Evolutionary conservation across 2,797 vertebrate genomes (phyloP), one percentile per base, ranked within the genome.

Genomic region (Falco naumanni): DNA sequence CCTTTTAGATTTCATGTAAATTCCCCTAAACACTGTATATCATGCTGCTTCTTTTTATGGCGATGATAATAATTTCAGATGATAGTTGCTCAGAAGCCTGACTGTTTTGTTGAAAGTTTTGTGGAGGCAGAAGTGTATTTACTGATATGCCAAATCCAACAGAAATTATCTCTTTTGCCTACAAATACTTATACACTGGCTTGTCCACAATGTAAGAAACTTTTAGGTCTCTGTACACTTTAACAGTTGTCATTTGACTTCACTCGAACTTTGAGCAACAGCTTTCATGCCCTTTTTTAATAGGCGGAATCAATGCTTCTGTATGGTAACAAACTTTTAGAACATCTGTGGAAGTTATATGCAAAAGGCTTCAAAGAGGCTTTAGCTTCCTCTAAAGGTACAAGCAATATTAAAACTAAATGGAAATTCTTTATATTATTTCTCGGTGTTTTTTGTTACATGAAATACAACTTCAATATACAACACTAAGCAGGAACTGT

Each of bases 301-400:
- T 37, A 84, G 11, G 53, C 41, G 13, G 10, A 7, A 85, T 28
- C 29, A 89, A 16, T 71, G 61, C 69, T 96, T 64, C 66, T 45
- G 13, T 92, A 57, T 31, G 81, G 95, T 75, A 91, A 53, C 11
- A 90, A 21, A 13, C 41, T 65, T 82, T 54, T 84, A 65, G 69
- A 86, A 85, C 61, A 25, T 71, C 11, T 60, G 3, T 33, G 7
- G 26, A 71, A 79, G 28, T 64, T 16, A 33, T 7, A 57, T 75
- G 28, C 37, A 57, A 25, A 84, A 89, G 7, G 2, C 19, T 74
- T 91, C 22, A 54, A 61, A 69, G 29, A 81, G 33, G 43, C 69
- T 94, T 88, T 94, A 92, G 53, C 19, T 91, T 95, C 89, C 87
- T 65, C 43, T 93, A 65, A 81, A 82, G 34, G 68, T 83, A 61